Evolutionary conservation across 2,797 vertebrate genomes (phyloP).

Genomic region (Gila robusta): DNA sequence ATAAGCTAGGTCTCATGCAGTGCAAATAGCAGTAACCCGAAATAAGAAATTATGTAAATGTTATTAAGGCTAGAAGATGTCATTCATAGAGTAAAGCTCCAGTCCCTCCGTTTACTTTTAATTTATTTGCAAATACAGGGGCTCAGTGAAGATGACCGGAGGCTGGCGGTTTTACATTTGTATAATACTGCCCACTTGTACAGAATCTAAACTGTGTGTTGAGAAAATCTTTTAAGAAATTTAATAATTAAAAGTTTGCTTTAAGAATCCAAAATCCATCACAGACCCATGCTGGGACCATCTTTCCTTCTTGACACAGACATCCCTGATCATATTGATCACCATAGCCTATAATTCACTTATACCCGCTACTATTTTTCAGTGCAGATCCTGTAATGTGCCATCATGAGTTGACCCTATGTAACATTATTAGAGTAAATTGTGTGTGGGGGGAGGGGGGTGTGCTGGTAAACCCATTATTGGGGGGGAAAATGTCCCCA

Average conservation of each 20-base stretch:
- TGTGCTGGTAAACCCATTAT: too few relatives aligned
- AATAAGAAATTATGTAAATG: slow-evolving; percentile 99
- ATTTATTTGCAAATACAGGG: slow-evolving; percentile 99
- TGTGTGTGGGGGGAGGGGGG: neutral
- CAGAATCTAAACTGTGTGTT: slow-evolving; percentile 46
- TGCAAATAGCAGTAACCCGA: slow-evolving; percentile 97
- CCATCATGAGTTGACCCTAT: slow-evolving; percentile 83
- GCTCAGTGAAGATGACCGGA: slow-evolving; percentile 87
- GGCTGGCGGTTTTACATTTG: slow-evolving; percentile 22
- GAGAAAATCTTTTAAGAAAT: slow-evolving; percentile 27
- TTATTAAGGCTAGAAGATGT: slow-evolving; percentile 98
- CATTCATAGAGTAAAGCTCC: slow-evolving; percentile 92
- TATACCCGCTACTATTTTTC: slow-evolving; percentile 73
- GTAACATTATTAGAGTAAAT: slow-evolving; percentile 95
- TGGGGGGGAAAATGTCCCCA: too few relatives aligned
- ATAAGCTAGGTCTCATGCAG: slow-evolving; percentile 94
- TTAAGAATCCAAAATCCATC: neutral
- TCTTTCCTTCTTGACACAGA: slow-evolving; percentile 6
- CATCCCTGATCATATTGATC: slow-evolving; percentile 24
- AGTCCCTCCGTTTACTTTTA: slow-evolving; percentile 96
- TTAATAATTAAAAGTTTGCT: slow-evolving; percentile 14
- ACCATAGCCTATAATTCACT: too few relatives aligned
- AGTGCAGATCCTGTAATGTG: slow-evolving; percentile 95
- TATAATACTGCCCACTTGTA: slow-evolving; percentile 30
- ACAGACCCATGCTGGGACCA: too few relatives aligned